phyloP scores from a whole-genome alignment of 1,140 invertebrate genomes.

The Lasioglossum baleicum region DNA sequence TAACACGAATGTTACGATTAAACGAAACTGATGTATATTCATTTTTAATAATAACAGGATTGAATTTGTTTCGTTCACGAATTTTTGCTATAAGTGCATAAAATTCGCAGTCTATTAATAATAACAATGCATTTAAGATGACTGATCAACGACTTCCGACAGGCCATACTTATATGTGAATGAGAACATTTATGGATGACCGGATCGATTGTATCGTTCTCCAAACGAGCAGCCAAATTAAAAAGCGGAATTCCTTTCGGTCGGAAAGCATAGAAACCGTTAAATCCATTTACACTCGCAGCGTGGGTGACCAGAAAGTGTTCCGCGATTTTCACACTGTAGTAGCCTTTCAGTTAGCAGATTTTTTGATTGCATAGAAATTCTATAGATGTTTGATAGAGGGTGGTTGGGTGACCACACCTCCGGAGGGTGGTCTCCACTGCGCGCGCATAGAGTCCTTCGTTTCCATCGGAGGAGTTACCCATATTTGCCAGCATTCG shows the following conservation, averaged over 20 bases:
- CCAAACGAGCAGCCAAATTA: background rate
- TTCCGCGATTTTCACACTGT: constrained; percentile 6
- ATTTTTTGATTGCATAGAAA: constrained; percentile 36
- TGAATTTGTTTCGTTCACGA: too few relatives aligned
- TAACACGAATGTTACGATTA: too few relatives aligned
- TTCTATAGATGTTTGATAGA: constrained; percentile 24
- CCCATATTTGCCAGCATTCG: constrained; percentile 40
- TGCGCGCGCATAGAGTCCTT: constrained; percentile 61
- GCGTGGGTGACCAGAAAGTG: background rate
- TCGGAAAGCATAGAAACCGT: background rate
- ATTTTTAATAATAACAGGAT: too few relatives aligned
- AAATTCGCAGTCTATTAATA: too few relatives aligned
- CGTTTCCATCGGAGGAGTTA: constrained; percentile 50
- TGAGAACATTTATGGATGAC: background rate
- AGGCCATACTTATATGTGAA: background rate
- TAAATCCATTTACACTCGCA: background rate
- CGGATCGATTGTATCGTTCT: background rate
- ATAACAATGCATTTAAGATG: too few relatives aligned
- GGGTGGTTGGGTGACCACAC: constrained; percentile 61
- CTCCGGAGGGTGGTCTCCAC: constrained; percentile 57
- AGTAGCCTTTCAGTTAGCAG: background rate
- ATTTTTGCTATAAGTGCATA: too few relatives aligned
- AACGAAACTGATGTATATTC: too few relatives aligned
- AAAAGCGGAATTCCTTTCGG: background rate
- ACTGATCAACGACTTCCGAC: too few relatives aligned